Conservation (phyloP, 2,113 vertebrate species). For the Phrynosoma platyrhinos region DNA sequence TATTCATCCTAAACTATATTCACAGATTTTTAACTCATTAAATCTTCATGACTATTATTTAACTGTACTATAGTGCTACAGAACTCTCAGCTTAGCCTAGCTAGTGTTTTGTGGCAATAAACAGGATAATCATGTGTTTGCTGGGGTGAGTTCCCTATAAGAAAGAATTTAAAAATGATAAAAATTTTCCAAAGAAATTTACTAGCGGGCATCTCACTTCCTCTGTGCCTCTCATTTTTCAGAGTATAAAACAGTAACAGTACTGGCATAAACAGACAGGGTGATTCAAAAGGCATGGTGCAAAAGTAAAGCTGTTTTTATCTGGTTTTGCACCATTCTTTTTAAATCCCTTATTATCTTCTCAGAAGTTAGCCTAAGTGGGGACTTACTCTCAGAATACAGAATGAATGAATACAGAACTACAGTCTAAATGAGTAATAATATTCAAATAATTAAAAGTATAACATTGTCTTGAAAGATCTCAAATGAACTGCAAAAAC, state of each 20-base stretch:
- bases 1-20: not conserved
- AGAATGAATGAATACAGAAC: not conserved
- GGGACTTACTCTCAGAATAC: not conserved
- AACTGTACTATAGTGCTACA: not conserved
- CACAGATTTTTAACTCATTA: not conserved
- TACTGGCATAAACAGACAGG: not conserved
- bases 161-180: not conserved
- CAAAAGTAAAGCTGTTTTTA: too few species aligned
- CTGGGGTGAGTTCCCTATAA: not conserved
- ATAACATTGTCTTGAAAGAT: not conserved
- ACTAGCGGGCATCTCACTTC: too few species aligned
- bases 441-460: not conserved
- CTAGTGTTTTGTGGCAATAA: not conserved
- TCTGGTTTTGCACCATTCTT: too few species aligned
- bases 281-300: too few species aligned
- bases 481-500: not conserved
- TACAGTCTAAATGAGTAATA: not conserved
- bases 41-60: not conserved
- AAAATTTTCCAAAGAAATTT: not conserved
- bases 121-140: not conserved
- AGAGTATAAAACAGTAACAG: not conserved
- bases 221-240: not conserved
- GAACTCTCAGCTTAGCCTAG: not conserved
- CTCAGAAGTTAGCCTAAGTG: not conserved
- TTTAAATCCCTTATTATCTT: too few species aligned